phyloP scores from a whole-genome alignment of 2,113 vertebrate species.

The Ia io region DNA sequence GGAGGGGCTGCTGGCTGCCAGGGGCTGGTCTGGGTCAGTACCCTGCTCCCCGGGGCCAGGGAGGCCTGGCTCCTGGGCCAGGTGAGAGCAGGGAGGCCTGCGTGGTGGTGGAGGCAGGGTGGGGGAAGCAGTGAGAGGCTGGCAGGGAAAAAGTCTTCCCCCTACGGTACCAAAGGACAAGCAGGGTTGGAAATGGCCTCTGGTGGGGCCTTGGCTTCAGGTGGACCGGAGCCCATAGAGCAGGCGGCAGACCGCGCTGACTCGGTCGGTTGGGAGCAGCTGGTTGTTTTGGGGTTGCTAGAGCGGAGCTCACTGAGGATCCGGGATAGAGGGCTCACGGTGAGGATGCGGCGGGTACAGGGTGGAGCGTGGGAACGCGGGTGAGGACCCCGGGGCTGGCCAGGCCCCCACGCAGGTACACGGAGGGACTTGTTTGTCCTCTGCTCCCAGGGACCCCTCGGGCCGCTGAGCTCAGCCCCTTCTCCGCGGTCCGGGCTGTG shows the following conservation, averaged over 20 bases:
- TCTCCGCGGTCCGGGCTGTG: rapidly evolving
- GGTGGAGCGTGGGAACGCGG: rapidly evolving
- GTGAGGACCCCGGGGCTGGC: neutral
- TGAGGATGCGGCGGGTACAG: neutral
- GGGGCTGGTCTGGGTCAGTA: rapidly evolving
- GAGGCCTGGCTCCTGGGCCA: neutral
- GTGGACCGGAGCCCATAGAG: rapidly evolving
- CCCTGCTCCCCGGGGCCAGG: neutral
- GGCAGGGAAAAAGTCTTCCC: neutral
- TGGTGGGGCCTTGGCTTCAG: neutral
- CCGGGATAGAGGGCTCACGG: rapidly evolving
- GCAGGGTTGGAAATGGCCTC: neutral
- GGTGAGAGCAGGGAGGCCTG: neutral
- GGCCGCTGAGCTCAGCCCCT: neutral
- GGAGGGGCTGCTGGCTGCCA: neutral
- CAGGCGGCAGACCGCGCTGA: rapidly evolving
- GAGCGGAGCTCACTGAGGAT: neutral
- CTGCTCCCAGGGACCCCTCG: rapidly evolving
- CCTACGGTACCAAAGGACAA: neutral
- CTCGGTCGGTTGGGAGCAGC: neutral
- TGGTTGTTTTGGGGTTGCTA: rapidly evolving
- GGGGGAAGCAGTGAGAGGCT: neutral
- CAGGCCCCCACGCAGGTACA: rapidly evolving
- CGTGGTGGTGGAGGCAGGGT: too few relatives aligned
- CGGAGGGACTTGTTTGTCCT: too few relatives aligned